These are phyloP conservation scores for Lithophane leautieri DNA, from an alignment of 2,888 invertebrate genomes.

Conservation along the genomic window DNA sequence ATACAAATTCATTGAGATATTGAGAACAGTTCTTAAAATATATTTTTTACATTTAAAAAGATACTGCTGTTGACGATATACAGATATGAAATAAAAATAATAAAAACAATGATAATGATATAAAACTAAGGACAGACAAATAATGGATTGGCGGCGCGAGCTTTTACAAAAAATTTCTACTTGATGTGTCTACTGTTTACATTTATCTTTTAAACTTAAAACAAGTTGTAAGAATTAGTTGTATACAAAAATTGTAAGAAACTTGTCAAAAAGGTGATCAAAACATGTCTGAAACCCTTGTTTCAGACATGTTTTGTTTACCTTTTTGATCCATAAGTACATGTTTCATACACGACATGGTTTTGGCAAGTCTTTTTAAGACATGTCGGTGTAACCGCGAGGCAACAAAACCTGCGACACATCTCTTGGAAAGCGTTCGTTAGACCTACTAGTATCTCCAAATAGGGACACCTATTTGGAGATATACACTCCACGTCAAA, in stretches of 20 bases:
- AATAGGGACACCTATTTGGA: too few relatives aligned
- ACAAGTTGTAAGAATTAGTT: neutral
- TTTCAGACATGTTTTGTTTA: too few relatives aligned
- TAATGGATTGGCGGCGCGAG: constrained; percentile 54
- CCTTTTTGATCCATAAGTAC: too few relatives aligned
- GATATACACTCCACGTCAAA: too few relatives aligned
- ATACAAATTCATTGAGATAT: constrained; percentile 1
- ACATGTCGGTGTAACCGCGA: neutral
- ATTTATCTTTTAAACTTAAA: neutral
- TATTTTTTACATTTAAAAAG: neutral
- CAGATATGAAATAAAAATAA: constrained; percentile 30
- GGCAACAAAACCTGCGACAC: neutral
- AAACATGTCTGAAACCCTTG: neutral
- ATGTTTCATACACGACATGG: neutral
- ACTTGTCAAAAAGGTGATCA: neutral
- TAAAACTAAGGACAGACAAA: constrained; percentile 24
- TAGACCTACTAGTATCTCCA: too few relatives aligned
- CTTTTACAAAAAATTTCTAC: neutral
- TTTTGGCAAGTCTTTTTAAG: neutral
- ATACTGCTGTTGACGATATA: constrained; percentile 1
- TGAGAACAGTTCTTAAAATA: constrained; percentile 2
- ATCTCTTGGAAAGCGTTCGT: neutral
- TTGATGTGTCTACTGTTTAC: neutral
- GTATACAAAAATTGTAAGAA: neutral
- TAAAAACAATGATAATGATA: constrained; percentile 47